Evolutionary conservation across 2,113 vertebrate species (phyloP), one percentile per base, ranked within the genome.

Genomic region (Crypturellus undulatus): DNA sequence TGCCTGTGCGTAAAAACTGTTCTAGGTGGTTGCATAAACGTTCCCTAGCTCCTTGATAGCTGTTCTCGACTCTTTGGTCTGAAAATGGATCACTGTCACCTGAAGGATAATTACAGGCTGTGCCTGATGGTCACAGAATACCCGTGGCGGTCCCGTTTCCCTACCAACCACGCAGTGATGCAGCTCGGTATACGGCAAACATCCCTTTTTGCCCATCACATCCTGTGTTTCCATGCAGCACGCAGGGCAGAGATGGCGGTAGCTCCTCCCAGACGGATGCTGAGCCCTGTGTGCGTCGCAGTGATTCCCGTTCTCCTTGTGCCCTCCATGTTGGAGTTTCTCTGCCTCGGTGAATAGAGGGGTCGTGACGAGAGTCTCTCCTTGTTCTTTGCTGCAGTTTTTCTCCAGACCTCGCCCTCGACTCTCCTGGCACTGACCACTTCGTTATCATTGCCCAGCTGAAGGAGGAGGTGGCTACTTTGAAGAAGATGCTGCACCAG

Each of bases 401-500:
- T 90, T 98, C 98, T 88, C 98, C 98, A 0, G 98, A 98, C 90
- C 96, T 98, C 2, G 97, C 98, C 87, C 95, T 98, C 94, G 98
- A 98, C 84, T 98, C 98, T 28, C 98, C 98, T 42, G 98, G 98
- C 83, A 98, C 98, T 1, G 98, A 98, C 91, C 98, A 98, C 83
- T 98, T 98, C 69, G 98, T 98, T 83, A 97, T 98, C 96, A 98
- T 98, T 70, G 98, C 98, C 70, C 98, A 98, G 63, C 97, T 98
- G 89, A 98, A 98, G 92, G 98, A 98, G 90, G 98, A 98, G 84
- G 98, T 98, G 76, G 98, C 98, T 62, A 98, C 98, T 84, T 95
- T 98, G 60, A 98, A 98, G 94, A 98, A 98, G 95, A 98, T 98
- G 97, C 95, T 98, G 81, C 98, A 98, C 95, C 98, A 98, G 91